phyloP scores from a whole-genome alignment of 2,797 vertebrate genomes.

The Fratercula arctica region DNA sequence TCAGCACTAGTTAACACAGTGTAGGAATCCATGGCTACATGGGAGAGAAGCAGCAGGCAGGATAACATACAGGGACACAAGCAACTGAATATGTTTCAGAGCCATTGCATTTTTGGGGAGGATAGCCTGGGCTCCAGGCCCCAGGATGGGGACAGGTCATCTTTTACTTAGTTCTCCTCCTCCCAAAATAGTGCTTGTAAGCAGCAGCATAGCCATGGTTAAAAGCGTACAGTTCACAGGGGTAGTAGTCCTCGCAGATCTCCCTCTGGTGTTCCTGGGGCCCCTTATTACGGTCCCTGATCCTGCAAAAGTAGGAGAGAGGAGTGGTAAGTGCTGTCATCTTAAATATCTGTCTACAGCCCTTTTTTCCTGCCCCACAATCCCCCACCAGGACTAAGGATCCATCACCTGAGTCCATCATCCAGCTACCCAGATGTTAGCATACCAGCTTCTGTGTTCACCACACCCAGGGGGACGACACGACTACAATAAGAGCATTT shows the following conservation, averaged over 20 bases:
- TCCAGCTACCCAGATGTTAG: not conserved
- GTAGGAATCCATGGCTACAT: constrained; percentile 39
- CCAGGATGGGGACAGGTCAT: not conserved
- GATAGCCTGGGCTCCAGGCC: constrained; percentile 39
- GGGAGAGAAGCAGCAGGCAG: constrained; percentile 42
- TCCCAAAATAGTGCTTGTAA: constrained; percentile 83
- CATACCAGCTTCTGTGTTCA: not conserved
- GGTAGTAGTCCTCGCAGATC: constrained; percentile 86
- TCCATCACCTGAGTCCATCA: not conserved
- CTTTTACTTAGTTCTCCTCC: constrained; percentile 60
- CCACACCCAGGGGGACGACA: rapidly evolving
- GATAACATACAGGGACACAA: constrained; percentile 59
- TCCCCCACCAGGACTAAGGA: not conserved
- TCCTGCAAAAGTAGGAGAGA: constrained; percentile 64
- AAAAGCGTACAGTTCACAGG: constrained; percentile 82
- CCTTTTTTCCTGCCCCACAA: not conserved
- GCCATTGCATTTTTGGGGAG: constrained; percentile 22
- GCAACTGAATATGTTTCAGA: constrained; percentile 65
- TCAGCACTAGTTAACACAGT: constrained; percentile 9
- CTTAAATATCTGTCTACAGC: not conserved
- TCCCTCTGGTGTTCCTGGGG: constrained; percentile 82
- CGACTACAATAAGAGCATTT: not conserved
- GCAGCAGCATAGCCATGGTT: constrained; percentile 81
- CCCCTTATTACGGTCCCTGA: constrained; percentile 77
- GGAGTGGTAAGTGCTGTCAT: not conserved